Evolutionary conservation across 2,888 invertebrate species (phyloP), one percentile per base, ranked within the genome.

Genomic region (Microplitis manilae): DNA sequence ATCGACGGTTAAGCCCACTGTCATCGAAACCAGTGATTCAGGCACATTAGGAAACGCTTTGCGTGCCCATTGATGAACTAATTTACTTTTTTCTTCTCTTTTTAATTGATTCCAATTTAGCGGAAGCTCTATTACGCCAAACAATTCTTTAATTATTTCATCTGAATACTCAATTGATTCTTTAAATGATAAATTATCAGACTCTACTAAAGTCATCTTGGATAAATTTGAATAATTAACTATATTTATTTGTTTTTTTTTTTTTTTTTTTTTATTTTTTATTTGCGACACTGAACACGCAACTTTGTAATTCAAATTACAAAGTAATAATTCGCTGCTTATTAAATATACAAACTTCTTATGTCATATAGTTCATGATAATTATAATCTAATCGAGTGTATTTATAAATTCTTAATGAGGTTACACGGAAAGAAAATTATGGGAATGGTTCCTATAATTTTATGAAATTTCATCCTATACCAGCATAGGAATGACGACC

Each of bases 91-190:
- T 67, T 82, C 80, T 2, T 67, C 73, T 0, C 62, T 40, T 8
- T 74, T 77, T 68, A 81, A 50, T 0, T 64, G 30, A 67, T 80
- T 70, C 76, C 79, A 81, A 72, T 81, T 69, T 4, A 64, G 7
- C 6, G 80, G 80, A 7, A 79, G n/a, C 5, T 61, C 67, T 2
- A 59, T 69, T 2, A 59, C 9, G 8, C 6, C 6, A 2, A 13
- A 62, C 65, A 8, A 59, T 41, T 20, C 50, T 70, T 38, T 20
- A n/a, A 59, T 62, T 20, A 67, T 38, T n/a, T 38, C 6, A 9
- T 67, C 67, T 30, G 60, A 70, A 1, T 30, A 5, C 13, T 73
- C 50, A 38, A 2, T 5, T 39, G n/a, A 15, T 20, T 64, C 0
- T 64, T 70, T 5, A 60, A 9, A 13, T 8, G 5, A 50, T 5